Base-by-base conservation (phyloP, 2,888 invertebrate genomes). In the Mesochorus sp. region DNA sequence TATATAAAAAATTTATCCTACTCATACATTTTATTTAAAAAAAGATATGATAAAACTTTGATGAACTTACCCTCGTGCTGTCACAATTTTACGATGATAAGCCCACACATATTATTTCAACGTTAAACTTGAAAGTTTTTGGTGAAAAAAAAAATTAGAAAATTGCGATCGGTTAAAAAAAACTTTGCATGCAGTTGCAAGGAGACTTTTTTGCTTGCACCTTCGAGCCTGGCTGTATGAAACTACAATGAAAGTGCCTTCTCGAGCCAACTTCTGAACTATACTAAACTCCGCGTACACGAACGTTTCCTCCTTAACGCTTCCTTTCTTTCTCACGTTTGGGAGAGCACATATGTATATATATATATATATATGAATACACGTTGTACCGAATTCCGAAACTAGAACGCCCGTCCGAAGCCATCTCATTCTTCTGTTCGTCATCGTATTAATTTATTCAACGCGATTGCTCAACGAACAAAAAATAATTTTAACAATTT, bases 191-290 rank as follows among this genome's bases (percentile, higher is more conserved):
- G 24, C 19, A 42, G 37, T 47, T 44, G 3, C 37, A 47, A 59
- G 24, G 51, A 66, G 55, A 62, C 44, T 57, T 51, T 57, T 66
- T 34, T 64, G 78, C 53, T 81, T 81, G 84, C 83, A 82, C 82
- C 85, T 87, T 86, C 81, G 80, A 83, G 79, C 80, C 70, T 82
- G 84, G 86, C 79, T 82, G 83, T 87, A 87, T 85, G 83, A 85
- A 84, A 87, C 84, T 87, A 88, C 88, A 89, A 90, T 89, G 90
- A 90, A 90, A 90, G 90, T 90, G 88, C 86, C 80, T 81, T 79
- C 80, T 78, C 81, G 80, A 70, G 31, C 61, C 53, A 49, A 70
- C 78, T 64, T 31, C 61, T 76, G 57, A 76, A 79, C 73, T 76
- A 76, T 70, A 44, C 49, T 68, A 55, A 72, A 61, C 44, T 61